Percentiles rank a stretch among this genome's conserved stretches.
Conservation (phyloP, 2,888 invertebrate species). For the Sisyra terminalis region DNA sequence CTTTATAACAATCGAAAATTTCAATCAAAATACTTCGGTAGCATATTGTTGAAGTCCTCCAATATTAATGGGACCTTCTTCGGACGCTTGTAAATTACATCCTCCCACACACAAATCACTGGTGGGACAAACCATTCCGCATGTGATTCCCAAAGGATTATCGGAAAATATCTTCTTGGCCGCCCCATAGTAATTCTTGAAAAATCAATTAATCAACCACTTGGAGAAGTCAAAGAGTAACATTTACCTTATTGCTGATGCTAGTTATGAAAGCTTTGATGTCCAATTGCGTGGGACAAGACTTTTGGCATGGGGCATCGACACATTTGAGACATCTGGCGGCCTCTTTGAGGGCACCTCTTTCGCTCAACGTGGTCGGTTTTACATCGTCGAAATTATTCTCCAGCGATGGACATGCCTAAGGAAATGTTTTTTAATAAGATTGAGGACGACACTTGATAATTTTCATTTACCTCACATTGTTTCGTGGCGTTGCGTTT, state of each 20-base stretch:
- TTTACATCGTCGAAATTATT: constrained; percentile 96
- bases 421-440: constrained; percentile 10
- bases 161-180: constrained; percentile 92
- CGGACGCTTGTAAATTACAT: constrained; percentile 88
- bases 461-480: constrained; percentile 59
- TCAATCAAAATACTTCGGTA: constrained; percentile 51
- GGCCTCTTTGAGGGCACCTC: constrained; percentile 83
- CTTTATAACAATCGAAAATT: constrained; percentile 7
- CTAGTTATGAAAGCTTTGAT: constrained; percentile 93
- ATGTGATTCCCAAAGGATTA: constrained; percentile 88
- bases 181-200: constrained; percentile 92
- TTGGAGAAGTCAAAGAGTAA: not conserved
- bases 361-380: constrained; percentile 90
- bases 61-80: constrained; percentile 97
- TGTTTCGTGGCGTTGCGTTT: constrained; percentile 79
- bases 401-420: constrained; percentile 50
- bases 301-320: constrained; percentile 96
- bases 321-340: constrained; percentile 81
- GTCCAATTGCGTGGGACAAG: constrained; percentile 95
- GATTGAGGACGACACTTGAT: too few relatives aligned
- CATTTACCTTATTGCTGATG: constrained; percentile 75
- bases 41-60: constrained; percentile 97
- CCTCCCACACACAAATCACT: constrained; percentile 97
- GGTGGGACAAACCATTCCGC: constrained; percentile 98
- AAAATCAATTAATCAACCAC: not conserved